These are phyloP conservation scores for Microplitis mediator DNA, from an alignment of 1,140 invertebrate species.

Conservation along the genomic window DNA sequence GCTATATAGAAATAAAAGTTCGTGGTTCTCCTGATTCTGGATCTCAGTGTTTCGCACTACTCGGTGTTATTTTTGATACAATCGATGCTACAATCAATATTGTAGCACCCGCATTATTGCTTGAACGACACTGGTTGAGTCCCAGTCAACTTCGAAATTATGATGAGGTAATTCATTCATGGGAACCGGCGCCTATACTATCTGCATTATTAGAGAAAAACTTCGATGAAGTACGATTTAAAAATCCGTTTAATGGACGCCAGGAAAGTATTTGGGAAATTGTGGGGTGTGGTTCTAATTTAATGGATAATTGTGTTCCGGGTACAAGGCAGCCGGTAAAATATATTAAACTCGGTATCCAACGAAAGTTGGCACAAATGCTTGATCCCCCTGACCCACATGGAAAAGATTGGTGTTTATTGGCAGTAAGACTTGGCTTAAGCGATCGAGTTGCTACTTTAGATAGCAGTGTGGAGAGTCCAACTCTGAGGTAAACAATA, in stretches of 20 bases:
- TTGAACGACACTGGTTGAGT: conserved; percentile 73
- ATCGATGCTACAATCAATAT: conserved; percentile 71
- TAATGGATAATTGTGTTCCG: conserved; percentile 54
- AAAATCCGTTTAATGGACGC: conserved; percentile 67
- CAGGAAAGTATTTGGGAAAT: conserved; percentile 73
- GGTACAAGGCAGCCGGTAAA: conserved; percentile 53
- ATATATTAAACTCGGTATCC: conserved; percentile 58
- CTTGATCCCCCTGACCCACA: conserved; percentile 80
- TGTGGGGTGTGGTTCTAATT: conserved; percentile 69
- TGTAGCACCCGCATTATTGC: conserved; percentile 71
- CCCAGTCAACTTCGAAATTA: conserved; percentile 66
- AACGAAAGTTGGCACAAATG: conserved; percentile 66
- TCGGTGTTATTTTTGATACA: conserved; percentile 76
- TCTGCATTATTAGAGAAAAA: conserved; percentile 63
- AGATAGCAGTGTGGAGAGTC: conserved; percentile 56
- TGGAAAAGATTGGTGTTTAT: conserved; percentile 82
- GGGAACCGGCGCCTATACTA: conserved; percentile 69
- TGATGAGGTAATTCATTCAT: conserved; percentile 65
- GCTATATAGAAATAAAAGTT: conserved; percentile 76
- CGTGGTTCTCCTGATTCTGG: conserved; percentile 70
- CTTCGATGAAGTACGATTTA: conserved; percentile 60
- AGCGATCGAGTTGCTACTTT: conserved; percentile 57
- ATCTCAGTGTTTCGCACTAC: conserved; percentile 72
- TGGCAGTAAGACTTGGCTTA: conserved; percentile 75
- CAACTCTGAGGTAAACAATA: conserved; percentile 50